Conservation (phyloP, 53 echinoderm and acorn worm species). For the Holothuria leucospilota region DNA sequence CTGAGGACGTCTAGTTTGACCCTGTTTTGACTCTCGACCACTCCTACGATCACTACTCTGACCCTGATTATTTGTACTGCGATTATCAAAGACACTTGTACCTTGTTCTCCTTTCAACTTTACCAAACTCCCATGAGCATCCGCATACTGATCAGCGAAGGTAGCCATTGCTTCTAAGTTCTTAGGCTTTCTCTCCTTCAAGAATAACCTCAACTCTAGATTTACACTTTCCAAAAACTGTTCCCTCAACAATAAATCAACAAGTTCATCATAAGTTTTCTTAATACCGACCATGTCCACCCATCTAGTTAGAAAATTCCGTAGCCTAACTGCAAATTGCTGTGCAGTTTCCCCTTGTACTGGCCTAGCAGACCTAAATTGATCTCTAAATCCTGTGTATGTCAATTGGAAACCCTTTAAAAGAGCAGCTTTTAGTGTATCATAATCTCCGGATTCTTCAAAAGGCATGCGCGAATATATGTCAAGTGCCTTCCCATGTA, state of each 20-base stretch:
- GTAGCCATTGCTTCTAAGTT: background rate
- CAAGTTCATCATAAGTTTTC: slow-evolving; percentile 38
- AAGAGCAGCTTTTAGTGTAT: too few relatives aligned
- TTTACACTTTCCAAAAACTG: slow-evolving; percentile 26
- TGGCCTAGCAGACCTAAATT: slow-evolving; percentile 40
- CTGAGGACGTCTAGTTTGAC: too few relatives aligned
- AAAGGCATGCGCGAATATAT: too few relatives aligned
- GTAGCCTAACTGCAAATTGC: slow-evolving; percentile 18
- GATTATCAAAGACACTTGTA: too few relatives aligned
- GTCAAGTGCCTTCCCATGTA: too few relatives aligned
- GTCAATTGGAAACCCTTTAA: too few relatives aligned
- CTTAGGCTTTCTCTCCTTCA: too few relatives aligned
- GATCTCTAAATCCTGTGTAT: slow-evolving; percentile 48
- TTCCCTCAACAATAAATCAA: slow-evolving; percentile 22
- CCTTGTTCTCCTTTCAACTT: too few relatives aligned
- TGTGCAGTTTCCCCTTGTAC: slow-evolving; percentile 35
- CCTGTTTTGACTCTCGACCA: too few relatives aligned
- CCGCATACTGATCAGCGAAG: background rate
- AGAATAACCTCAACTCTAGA: background rate
- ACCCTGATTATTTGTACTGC: too few relatives aligned
- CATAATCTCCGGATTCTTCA: too few relatives aligned
- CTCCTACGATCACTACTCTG: too few relatives aligned
- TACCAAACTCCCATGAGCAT: slow-evolving; percentile 1
- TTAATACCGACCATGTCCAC: slow-evolving; percentile 20
- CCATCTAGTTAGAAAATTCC: slow-evolving; percentile 46